These are phyloP conservation scores for Gastracanthus pulcherrimus DNA, from an alignment of 2,888 invertebrate species.

Conservation along the genomic window DNA sequence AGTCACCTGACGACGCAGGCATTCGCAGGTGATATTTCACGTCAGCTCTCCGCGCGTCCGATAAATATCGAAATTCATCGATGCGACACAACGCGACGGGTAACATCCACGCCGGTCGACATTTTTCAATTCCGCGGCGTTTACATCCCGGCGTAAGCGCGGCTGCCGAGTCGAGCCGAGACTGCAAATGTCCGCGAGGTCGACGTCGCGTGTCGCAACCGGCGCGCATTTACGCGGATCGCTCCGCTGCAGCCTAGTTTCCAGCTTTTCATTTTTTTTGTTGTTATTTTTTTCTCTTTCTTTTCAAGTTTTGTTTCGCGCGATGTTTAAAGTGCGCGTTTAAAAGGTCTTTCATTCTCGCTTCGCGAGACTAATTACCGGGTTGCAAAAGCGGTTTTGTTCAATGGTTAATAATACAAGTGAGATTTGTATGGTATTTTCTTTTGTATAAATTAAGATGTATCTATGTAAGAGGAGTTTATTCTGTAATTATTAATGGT, in stretches of 20 bases:
- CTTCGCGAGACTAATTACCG: too few relatives aligned
- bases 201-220: neutral
- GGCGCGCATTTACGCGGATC: too few relatives aligned
- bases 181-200: constrained; percentile 19
- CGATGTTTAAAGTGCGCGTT: neutral
- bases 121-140: neutral
- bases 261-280: constrained; percentile 18
- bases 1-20: neutral
- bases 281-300: neutral
- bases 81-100: neutral
- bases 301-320: neutral
- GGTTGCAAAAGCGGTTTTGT: too few relatives aligned
- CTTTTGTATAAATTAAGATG: too few relatives aligned
- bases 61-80: neutral
- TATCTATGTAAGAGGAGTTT: too few relatives aligned
- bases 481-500: too few relatives aligned
- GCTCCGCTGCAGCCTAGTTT: neutral
- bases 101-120: neutral
- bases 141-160: too few relatives aligned
- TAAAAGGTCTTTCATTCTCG: too few relatives aligned
- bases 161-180: neutral
- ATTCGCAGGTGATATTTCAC: neutral
- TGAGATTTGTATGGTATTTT: too few relatives aligned
- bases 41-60: neutral
- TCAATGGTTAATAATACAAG: too few relatives aligned